Evolutionary conservation across 2,113 vertebrate genomes (phyloP).

Genomic region (Dipodomys ordii): DNA sequence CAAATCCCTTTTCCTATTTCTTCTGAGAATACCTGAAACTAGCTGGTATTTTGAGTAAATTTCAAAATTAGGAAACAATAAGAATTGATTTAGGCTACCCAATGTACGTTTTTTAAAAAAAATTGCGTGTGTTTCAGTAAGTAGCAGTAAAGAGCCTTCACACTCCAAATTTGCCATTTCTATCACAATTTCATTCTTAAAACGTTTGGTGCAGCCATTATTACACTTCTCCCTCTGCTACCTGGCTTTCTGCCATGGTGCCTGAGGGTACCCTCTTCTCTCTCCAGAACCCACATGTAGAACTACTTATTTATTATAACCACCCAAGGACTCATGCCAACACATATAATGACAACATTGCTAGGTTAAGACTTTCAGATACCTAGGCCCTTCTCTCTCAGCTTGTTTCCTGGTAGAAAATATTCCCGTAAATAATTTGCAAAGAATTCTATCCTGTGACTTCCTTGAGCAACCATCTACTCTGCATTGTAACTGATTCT

Average conservation of each 20-base stretch:
- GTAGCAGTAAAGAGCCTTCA: background rate
- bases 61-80: slow-evolving; percentile 11
- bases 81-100: background rate
- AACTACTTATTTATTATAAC: slow-evolving; percentile 54
- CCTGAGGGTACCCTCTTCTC: slow-evolving; percentile 20
- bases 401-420: background rate
- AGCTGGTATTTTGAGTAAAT: background rate
- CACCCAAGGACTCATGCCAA: background rate
- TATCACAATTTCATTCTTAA: slow-evolving; percentile 28
- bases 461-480: background rate
- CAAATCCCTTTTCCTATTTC: background rate
- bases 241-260: slow-evolving; percentile 24
- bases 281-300: slow-evolving; percentile 33
- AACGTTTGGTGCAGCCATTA: background rate
- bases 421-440: slow-evolving; percentile 5
- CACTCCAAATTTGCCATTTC: background rate
- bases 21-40: slow-evolving; percentile 9
- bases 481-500: background rate
- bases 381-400: background rate
- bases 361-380: slow-evolving; percentile 14
- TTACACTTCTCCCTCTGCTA: background rate
- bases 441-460: background rate
- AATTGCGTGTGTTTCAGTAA: background rate
- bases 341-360: background rate
- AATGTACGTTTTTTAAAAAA: too few species aligned